Base-by-base conservation (phyloP, 2,888 invertebrate species). In the Gibbula magus region DNA sequence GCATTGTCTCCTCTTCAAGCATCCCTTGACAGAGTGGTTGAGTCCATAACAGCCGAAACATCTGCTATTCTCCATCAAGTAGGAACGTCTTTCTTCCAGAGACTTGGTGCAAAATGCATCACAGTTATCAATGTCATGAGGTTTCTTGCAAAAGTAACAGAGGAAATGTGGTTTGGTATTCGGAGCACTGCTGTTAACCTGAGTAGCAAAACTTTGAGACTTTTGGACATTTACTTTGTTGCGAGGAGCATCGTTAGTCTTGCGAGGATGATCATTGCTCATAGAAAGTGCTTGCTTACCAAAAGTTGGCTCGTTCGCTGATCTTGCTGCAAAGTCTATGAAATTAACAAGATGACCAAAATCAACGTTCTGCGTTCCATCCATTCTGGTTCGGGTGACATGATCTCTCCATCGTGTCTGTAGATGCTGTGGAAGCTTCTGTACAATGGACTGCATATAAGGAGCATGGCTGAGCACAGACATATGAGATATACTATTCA, bases 241-340 rank as follows among this genome's bases (percentile, higher is more conserved):
- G 13, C 10, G 13, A 45, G 45, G 13, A 10, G 45, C 5, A 45
- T 45, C 45, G 13, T 45, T 10, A 45, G 45, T 13, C 13, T 45
- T 45, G 45, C 13, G 45, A 45, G 5, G 45, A 45, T 1, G 35
- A 35, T 45, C 5, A 10, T 45, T 45, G 10, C 5, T 45, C 45
- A 45, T 45, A 45, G 45, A 45, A 45, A 52, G 18, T 16, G 52
- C 52, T 52, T 52, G 52, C 52, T 52, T 52, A 52, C 52, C 52
- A 18, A 52, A 52, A 20, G 56, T 56, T 56, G 56, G 56, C 25
- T 56, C 56, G n/a, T 56, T 56, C 1, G 56, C n/a, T n/a, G n/a
- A n/a, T n/a, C n/a, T n/a, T n/a, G n/a, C 56, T 56, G 56, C 56
- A 56, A 56, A 56, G 56, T 25, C 56, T 56, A 56, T 20, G 56